Conservation (phyloP, 2,888 invertebrate genomes). For the Metallyticus violacea region DNA sequence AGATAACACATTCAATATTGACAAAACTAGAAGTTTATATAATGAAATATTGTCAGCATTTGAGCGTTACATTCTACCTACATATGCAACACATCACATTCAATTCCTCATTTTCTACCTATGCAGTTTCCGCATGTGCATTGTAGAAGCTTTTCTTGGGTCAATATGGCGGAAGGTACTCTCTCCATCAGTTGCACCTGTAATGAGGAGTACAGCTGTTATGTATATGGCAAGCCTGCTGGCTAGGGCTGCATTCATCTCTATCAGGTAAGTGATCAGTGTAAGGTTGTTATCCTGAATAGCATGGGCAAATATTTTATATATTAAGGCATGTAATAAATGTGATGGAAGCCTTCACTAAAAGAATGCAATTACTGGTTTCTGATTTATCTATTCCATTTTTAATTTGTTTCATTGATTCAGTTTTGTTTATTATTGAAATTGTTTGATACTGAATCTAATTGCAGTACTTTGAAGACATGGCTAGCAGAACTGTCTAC, state of each 20-base stretch:
- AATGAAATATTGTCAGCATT: slow-evolving; percentile 65
- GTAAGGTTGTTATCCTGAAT: background rate
- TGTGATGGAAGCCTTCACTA: no score
- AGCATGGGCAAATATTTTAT: background rate
- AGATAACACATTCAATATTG: slow-evolving; percentile 50
- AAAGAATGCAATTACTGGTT: no score
- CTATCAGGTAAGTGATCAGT: slow-evolving; percentile 55
- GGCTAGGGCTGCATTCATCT: slow-evolving; percentile 63
- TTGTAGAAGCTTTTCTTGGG: slow-evolving; percentile 64
- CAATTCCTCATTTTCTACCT: slow-evolving; percentile 76
- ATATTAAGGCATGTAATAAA: no score
- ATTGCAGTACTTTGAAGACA: slow-evolving; percentile 59
- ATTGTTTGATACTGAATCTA: slow-evolving; percentile 5
- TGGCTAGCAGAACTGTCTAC: slow-evolving; percentile 67
- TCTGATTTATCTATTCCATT: no score
- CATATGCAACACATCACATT: slow-evolving; percentile 76
- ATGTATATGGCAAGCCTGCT: slow-evolving; percentile 73
- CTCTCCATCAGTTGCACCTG: slow-evolving; percentile 60
- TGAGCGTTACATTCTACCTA: slow-evolving; percentile 76
- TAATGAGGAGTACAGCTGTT: slow-evolving; percentile 67
- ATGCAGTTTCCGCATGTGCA: slow-evolving; percentile 60
- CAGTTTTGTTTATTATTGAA: no score
- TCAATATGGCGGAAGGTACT: slow-evolving; percentile 72
- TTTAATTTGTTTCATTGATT: no score
- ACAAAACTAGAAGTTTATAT: slow-evolving; percentile 59